A percentile compares a stretch with the other conserved stretches of the same genome.
Conservation (phyloP, 37 sponge, comb jelly and placozoan genomes). For the Mnemiopsis leidyi region DNA sequence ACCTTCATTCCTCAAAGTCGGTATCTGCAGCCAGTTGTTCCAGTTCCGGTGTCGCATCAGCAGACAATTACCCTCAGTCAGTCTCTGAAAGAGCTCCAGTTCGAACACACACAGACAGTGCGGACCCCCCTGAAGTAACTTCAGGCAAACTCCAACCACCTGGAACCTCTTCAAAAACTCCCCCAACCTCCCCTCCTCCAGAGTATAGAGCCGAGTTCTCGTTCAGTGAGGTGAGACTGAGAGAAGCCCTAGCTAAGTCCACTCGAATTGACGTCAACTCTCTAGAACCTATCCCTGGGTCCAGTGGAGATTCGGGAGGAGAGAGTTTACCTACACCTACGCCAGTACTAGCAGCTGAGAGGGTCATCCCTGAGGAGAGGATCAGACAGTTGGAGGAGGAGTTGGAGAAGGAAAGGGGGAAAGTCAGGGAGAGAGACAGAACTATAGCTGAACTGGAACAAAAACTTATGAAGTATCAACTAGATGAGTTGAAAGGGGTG, state of each 20-base stretch:
- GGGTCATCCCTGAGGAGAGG: neutral
- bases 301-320: neutral
- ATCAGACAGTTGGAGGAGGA: conserved; percentile 39
- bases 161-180: too few species aligned
- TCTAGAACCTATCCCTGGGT: neutral
- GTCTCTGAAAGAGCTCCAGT: neutral
- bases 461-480: conserved; percentile 32
- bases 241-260: neutral
- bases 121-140: neutral
- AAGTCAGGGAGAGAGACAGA: neutral
- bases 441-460: conserved; percentile 57
- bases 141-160: neutral
- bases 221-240: neutral
- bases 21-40: neutral
- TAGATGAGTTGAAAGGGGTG: conserved; percentile 19
- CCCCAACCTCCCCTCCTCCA: neutral
- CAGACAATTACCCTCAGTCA: neutral
- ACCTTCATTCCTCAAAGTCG: neutral
- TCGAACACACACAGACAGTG: neutral
- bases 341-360: neutral
- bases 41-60: neutral
- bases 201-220: neutral
- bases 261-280: neutral
- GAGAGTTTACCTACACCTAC: neutral
- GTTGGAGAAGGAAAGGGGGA: neutral